Base-by-base conservation (phyloP, 2,888 invertebrate genomes). In the Cephus rjabovi region DNA sequence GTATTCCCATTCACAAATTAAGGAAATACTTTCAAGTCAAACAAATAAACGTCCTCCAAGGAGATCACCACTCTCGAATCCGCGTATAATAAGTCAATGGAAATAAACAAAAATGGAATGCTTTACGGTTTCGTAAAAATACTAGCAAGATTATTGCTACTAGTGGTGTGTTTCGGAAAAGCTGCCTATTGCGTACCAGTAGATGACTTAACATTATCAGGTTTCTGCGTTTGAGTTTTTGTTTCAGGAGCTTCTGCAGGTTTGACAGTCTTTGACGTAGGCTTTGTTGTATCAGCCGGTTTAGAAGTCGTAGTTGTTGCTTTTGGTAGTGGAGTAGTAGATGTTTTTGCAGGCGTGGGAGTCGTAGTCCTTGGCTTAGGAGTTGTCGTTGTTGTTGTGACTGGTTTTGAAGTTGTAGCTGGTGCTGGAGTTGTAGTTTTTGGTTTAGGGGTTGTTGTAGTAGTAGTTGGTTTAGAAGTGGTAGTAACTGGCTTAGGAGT, bases 161-260 rank as follows among this genome's bases (percentile, higher is more conserved):
- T 56, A 9, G 56, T 56, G 56, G 56, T 23, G 2, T 56, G 9
- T 74, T 77, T 74, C 56, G 73, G 4, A 15, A 34, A 81, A 56
- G 81, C 75, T 73, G 83, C 82, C 34, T 78, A 91, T 75, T 92
- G 93, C 82, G 93, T 93, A 79, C 92, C 92, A 83, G 89, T 89
- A 1, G 94, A 94, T 77, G 93, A 93, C 33, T 90, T 89, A 0
- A 93, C 93, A 84, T 76, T 76, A 73, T 80, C 80, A 70, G 77
- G 83, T 34, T 80, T 76, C 11, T 81, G 76, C 82, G 88, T 87
- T 30, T 86, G 83, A 4, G 82, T 78, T 79, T 84, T 86, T 68
- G 81, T 83, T 74, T 56, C 6, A 23, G 23, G 83, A 70, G 31
- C 70, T 76, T 82, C 81, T 80, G 12, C 70, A 73, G 73, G 82